A percentile compares a stretch with the other conserved stretches of the same genome.
phyloP scores from a whole-genome alignment of 2,888 invertebrate species.

The Cremastobaeus sp. region DNA sequence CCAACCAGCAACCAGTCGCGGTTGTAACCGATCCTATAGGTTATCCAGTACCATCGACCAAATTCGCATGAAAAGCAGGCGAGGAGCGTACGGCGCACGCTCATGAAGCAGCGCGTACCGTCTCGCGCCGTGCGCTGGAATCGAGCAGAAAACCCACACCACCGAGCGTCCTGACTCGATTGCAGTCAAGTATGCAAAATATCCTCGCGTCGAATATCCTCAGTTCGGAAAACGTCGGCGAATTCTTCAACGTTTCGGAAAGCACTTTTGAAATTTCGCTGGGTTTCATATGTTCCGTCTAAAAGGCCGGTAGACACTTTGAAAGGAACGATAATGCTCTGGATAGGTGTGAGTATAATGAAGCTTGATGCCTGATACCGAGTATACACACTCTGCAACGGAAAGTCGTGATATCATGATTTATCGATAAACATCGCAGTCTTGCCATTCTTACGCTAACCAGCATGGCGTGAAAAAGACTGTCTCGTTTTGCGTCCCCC shows the following conservation, averaged over 20 bases:
- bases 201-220: too few species aligned
- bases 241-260: too few species aligned
- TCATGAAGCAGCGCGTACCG: slow-evolving; percentile 63
- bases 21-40: slow-evolving; percentile 78
- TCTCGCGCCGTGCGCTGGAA: too few species aligned
- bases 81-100: slow-evolving; percentile 70
- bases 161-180: too few species aligned
- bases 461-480: slow-evolving; percentile 70
- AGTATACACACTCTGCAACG: slow-evolving; percentile 30
- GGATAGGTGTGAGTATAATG: slow-evolving; percentile 52
- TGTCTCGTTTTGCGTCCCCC: slow-evolving; percentile 54
- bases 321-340: background rate
- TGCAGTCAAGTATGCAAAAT: too few species aligned
- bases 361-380: slow-evolving; percentile 37
- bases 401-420: slow-evolving; percentile 69
- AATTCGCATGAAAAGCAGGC: slow-evolving; percentile 70
- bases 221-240: too few species aligned
- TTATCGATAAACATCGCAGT: slow-evolving; percentile 70
- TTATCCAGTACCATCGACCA: slow-evolving; percentile 73
- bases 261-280: too few species aligned
- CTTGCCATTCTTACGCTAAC: slow-evolving; percentile 67
- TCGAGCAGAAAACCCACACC: slow-evolving; percentile 41
- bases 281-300: too few species aligned
- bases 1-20: slow-evolving; percentile 72
- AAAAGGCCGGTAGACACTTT: too few species aligned